Percentiles rank a stretch among this genome's conserved stretches.
Conservation (phyloP, 2,888 invertebrate species). For the Cerastoderma edule region DNA sequence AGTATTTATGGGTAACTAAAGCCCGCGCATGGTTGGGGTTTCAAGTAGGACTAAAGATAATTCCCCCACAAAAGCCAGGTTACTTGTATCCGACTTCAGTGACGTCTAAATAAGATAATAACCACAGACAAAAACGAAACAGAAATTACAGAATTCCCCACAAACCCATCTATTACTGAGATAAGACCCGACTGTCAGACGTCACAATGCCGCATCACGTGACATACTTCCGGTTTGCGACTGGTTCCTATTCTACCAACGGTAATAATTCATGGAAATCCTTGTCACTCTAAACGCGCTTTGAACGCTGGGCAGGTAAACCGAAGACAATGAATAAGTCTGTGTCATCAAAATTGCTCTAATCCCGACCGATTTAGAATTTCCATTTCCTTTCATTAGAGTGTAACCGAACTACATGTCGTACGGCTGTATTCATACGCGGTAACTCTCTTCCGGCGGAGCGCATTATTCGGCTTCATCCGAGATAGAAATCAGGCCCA, state of each 20-base stretch:
- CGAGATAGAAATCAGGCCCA: conserved; percentile 56
- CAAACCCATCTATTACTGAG: conserved; percentile 16
- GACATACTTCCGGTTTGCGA: conserved; percentile 27
- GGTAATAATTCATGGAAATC: conserved; percentile 54
- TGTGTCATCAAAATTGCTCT: conserved; percentile 51
- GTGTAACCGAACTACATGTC: conserved; percentile 61
- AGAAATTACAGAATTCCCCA: conserved; percentile 10
- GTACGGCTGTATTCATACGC: conserved; percentile 50
- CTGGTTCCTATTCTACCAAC: conserved; percentile 21
- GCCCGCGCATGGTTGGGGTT: conserved; percentile 4
- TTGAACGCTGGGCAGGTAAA: conserved; percentile 39
- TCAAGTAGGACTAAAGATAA: background rate
- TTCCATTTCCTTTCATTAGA: conserved; percentile 56
- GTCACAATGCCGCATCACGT: conserved; percentile 17
- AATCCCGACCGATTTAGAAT: conserved; percentile 47
- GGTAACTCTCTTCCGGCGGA: conserved; percentile 60
- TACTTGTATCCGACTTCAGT: background rate
- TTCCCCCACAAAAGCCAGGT: background rate
- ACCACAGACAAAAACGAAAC: conserved; percentile 18
- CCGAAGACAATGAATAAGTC: conserved; percentile 38
- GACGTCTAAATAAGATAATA: conserved; percentile 9
- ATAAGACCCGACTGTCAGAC: conserved; percentile 23
- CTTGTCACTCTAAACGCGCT: conserved; percentile 54
- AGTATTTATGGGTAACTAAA: conserved; percentile 9
- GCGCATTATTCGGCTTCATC: conserved; percentile 54